Evolutionary conservation across 2,113 vertebrate species (phyloP).

Genomic region (Aldabrachelys gigantea): DNA sequence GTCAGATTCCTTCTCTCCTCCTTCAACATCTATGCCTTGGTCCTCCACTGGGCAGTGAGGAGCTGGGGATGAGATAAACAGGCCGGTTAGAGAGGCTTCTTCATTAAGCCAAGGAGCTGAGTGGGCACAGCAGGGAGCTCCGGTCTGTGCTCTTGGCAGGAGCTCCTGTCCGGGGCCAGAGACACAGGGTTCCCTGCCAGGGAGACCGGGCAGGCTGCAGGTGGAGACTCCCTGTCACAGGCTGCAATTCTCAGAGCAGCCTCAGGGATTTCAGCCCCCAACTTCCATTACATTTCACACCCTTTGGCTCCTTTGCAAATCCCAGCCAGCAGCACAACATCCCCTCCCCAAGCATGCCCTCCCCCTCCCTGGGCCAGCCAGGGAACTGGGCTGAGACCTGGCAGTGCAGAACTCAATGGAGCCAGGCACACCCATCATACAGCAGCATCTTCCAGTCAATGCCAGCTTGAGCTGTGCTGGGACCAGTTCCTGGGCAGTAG

Average conservation of each 20-base stretch:
- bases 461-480: not conserved
- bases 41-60: not conserved
- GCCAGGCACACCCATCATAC: not conserved
- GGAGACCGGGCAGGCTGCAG: not conserved
- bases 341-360: too few species aligned
- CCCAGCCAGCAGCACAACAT: not conserved
- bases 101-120: not conserved
- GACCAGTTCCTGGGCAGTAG: not conserved
- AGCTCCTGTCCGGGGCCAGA: not conserved
- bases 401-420: too few species aligned
- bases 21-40: not conserved
- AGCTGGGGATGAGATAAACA: not conserved
- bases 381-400: not conserved
- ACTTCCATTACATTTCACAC: too few species aligned
- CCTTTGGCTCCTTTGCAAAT: not conserved
- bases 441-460: not conserved
- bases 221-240: too few species aligned
- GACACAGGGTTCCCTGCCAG: not conserved
- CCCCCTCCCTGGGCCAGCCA: too few species aligned
- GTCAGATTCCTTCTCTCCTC: not conserved
- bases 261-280: not conserved
- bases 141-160: not conserved
- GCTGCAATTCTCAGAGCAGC: too few species aligned
- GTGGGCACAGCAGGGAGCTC: not conserved
- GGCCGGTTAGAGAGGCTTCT: not conserved